Base-by-base conservation (phyloP, 2,113 vertebrate genomes). In the Desmodus rotundus region DNA sequence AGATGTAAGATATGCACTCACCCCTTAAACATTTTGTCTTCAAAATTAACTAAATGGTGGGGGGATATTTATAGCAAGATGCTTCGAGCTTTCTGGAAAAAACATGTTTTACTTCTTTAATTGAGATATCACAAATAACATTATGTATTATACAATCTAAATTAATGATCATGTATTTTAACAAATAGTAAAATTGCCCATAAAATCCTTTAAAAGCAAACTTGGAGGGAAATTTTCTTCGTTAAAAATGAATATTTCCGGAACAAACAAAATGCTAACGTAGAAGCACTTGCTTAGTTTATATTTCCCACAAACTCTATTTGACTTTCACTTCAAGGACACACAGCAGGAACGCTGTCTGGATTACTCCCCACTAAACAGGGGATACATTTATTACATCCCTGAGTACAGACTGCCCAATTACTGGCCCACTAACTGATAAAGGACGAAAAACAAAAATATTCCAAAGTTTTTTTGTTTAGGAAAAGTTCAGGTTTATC, bases 321-420 rank as follows among this genome's bases (percentile, higher is more conserved):
- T 92, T 97, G 92, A 97, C 89, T 81, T 97, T 92, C 19, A 58
- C 14, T 67, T 90, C 47, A 56, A 96, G 95, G 77, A 94, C 65
- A 81, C 77, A 65, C 80, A 96, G 85, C 58, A 91, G 61, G 41
- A 96, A 89, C 80, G 36, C 56, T 56, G 54, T 91, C 85, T 97
- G 82, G 85, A 81, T 78, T 80, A 82, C 72, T 67, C 76, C 94
- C 91, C 61, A 72, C 90, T 89, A 52, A 92, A 95, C 7, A 87
- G 56, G 43, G 26, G 43, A 78, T 86, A 56, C 93, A 86, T 95
- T 96, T 95, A 93, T 94, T 92, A 86, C 68, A 85, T 89, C 88
- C 14, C 31, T 0, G 33, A 95, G 38, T 36, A 43, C 86, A 96
- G 68, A 90, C 88, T 92, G 83, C 63, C 63, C 77, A 86, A 94